Conservation (phyloP, 2,797 vertebrate species). For the Argentina silus region DNA sequence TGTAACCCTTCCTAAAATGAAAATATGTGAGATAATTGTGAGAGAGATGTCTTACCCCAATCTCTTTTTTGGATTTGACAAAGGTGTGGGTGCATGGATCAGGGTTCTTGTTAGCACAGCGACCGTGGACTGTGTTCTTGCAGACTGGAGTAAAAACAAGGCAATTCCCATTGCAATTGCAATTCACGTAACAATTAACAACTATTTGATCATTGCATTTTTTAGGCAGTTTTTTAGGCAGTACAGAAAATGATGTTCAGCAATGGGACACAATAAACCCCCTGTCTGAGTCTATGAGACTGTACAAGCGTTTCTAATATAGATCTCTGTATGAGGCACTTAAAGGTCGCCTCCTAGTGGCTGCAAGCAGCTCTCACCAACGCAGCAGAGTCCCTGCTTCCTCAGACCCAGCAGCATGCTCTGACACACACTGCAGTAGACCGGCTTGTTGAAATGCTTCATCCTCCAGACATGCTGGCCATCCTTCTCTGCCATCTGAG, state of each 20-base stretch:
- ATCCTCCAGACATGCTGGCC: constrained; percentile 90
- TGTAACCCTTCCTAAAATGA: too few relatives aligned
- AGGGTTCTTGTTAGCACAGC: constrained; percentile 86
- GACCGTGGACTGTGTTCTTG: constrained; percentile 87
- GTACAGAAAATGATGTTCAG: too few relatives aligned
- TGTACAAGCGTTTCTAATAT: too few relatives aligned
- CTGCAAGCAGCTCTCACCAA: constrained; percentile 73
- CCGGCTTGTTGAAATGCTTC: constrained; percentile 87
- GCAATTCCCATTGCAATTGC: neutral
- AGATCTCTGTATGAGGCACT: neutral
- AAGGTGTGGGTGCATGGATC: constrained; percentile 85
- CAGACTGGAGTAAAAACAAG: constrained; percentile 76
- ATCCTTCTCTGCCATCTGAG: constrained; percentile 85
- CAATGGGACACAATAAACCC: too few relatives aligned
- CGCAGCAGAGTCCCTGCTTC: constrained; percentile 90
- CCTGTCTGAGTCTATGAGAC: too few relatives aligned
- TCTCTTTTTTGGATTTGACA: constrained; percentile 84
- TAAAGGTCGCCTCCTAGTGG: constrained; percentile 57
- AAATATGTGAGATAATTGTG: neutral
- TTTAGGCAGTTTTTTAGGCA: too few relatives aligned
- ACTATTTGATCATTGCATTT: neutral
- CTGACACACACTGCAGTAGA: constrained; percentile 87
- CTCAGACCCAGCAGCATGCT: constrained; percentile 83
- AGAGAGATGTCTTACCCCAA: constrained; percentile 80
- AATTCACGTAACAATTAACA: neutral